Base-by-base conservation (phyloP, 2,113 vertebrate genomes). In the Melanostigma gelatinosum region DNA sequence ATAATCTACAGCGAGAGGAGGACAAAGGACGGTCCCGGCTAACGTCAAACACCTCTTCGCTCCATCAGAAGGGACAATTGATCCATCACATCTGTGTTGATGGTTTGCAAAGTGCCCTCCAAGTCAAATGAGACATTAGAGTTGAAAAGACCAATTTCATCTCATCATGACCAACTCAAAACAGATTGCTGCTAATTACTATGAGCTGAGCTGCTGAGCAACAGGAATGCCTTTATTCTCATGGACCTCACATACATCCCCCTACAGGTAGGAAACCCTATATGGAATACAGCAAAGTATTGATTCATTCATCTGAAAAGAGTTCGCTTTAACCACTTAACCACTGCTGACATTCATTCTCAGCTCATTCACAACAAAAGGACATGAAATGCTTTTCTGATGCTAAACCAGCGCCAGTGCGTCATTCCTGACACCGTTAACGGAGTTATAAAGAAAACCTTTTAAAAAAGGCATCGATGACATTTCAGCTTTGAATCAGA, bases 41-140 rank as follows among this genome's bases (percentile, higher is more conserved):
- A 12, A 71, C 42, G 29, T 34, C 64, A 70, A 69, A 68, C 86
- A 40, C 72, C 62, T 57, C 20, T 32, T 76, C 61, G 50, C 66
- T 74, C 58, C 12, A 55, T 70, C 42, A 69, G 42, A 66, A 55
- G 32, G 48, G 63, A 76, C 61, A 60, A 84, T 78, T 63, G 27
- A 83, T 75, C 77, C 38, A 78, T 83, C 72, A 64, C 48, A 77
- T 78, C 65, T 64, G 40, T 13, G 46, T 57, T 79, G 77, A 75
- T 71, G 58, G 77, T 83, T 55, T 74, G 57, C 70, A 70, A 77
- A 88, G 83, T 67, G 63, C 60, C 62, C 80, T 77, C 64, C 8
- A 38, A 71, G 64, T 79, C 81, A 68, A 79, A 83, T 78, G 77
- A 81, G 22, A 81, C 75, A 88, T 79, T 86, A 80, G 70, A 84